These are phyloP conservation scores for Sphyrna mokarran DNA, from an alignment of 2,113 vertebrate species.

Conservation along the genomic window DNA sequence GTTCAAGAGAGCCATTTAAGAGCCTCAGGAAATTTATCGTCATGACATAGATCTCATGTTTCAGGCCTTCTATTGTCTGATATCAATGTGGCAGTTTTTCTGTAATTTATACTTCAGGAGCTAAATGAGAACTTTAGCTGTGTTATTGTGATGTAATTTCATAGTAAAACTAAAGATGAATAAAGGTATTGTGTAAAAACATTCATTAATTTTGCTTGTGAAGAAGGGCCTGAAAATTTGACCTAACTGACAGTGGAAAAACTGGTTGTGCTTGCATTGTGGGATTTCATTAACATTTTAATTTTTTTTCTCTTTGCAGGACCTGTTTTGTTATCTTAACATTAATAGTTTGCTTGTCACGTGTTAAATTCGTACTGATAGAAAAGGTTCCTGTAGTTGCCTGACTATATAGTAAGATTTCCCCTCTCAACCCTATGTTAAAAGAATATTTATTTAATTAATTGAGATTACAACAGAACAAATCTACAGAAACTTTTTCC, in stretches of 20 bases:
- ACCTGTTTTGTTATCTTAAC: not conserved
- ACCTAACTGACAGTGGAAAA: not conserved
- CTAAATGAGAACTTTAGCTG: not conserved
- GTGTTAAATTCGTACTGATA: not conserved
- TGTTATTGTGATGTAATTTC: not conserved
- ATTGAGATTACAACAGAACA: too few relatives aligned
- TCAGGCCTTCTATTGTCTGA: slow-evolving; percentile 1
- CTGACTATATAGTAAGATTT: not conserved
- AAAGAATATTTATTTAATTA: too few relatives aligned
- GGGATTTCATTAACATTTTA: not conserved
- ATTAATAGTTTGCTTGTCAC: not conserved
- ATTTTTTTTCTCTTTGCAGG: not conserved
- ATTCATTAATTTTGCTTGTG: not conserved
- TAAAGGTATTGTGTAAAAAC: not conserved
- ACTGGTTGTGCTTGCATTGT: not conserved
- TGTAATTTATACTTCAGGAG: not conserved
- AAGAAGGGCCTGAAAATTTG: not conserved
- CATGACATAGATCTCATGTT: not conserved
- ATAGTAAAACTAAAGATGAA: not conserved
- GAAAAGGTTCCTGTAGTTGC: not conserved
- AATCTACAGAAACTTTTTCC: too few relatives aligned
- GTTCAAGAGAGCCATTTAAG: not conserved
- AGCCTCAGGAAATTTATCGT: not conserved
- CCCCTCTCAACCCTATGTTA: not conserved
- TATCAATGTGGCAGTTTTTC: not conserved